A percentile compares a stretch with the other conserved stretches of the same genome.
Conservation (phyloP, 2,888 invertebrate species). For the Dryomyza anilis region DNA sequence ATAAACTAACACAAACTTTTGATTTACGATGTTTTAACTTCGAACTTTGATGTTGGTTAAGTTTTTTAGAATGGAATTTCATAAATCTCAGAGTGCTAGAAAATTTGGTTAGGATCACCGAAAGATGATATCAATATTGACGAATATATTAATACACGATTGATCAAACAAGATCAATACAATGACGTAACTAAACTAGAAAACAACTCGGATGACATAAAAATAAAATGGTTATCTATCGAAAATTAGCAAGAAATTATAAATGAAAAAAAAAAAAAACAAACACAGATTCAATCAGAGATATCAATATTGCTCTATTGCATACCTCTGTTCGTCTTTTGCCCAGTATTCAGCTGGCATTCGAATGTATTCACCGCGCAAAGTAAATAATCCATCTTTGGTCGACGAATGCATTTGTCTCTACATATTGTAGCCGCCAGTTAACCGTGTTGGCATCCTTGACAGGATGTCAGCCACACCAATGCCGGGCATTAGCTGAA, state of each 20-base stretch:
- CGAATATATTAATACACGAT: slow-evolving; percentile 59
- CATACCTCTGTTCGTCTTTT: slow-evolving; percentile 58
- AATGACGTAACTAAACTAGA: slow-evolving; percentile 30
- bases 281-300: slow-evolving; percentile 57
- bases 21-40: no score
- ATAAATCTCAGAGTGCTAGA: background rate
- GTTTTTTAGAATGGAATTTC: no score
- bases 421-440: slow-evolving; percentile 34
- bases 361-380: slow-evolving; percentile 51
- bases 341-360: slow-evolving; percentile 28
- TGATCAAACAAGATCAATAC: slow-evolving; percentile 13
- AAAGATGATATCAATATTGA: slow-evolving; percentile 55
- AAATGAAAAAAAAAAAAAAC: no score
- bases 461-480: slow-evolving; percentile 13
- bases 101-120: slow-evolving; percentile 22
- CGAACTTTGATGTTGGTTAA: no score
- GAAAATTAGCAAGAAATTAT: slow-evolving; percentile 22
- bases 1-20: no score
- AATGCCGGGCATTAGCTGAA: slow-evolving; percentile 57
- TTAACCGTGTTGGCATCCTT: background rate
- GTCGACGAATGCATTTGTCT: slow-evolving; percentile 50
- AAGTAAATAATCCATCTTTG: slow-evolving; percentile 47
- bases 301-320: slow-evolving; percentile 55
- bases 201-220: slow-evolving; percentile 31
- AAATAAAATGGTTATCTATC: slow-evolving; percentile 37